A percentile compares a stretch with the other conserved stretches of the same genome.
These are phyloP conservation scores for Lytechinus pictus DNA, from an alignment of 35 echinoderm and acorn worm species.

Conservation along the genomic window DNA sequence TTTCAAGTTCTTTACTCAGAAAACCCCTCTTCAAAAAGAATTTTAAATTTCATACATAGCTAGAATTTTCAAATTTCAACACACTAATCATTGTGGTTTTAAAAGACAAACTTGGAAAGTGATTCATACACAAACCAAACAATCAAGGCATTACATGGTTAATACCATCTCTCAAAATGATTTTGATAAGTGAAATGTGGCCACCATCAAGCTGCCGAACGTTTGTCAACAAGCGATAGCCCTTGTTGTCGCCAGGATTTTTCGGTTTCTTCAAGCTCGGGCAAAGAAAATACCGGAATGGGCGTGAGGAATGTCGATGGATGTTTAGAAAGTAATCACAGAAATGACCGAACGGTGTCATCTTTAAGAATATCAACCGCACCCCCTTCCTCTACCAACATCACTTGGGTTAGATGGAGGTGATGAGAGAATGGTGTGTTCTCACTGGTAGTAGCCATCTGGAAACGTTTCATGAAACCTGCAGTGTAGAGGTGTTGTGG, in stretches of 20 bases:
- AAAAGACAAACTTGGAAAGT: background rate
- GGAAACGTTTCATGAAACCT: too few relatives aligned
- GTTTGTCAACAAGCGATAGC: background rate
- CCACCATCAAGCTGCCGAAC: background rate
- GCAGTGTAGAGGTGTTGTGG: too few relatives aligned
- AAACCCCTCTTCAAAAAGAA: background rate
- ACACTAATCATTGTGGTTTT: background rate
- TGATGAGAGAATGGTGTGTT: conserved; percentile 2
- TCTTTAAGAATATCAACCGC: background rate
- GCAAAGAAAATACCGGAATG: background rate
- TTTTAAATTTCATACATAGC: background rate
- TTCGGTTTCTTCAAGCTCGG: background rate
- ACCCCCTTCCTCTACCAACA: background rate
- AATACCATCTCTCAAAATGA: background rate
- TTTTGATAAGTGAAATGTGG: background rate
- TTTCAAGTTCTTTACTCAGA: background rate
- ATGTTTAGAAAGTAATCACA: background rate
- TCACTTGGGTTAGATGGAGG: background rate
- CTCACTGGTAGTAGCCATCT: background rate
- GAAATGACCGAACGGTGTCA: background rate
- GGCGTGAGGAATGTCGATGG: background rate
- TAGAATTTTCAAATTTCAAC: background rate
- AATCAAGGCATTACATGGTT: background rate
- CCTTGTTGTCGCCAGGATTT: background rate
- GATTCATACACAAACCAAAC: background rate